Conservation (phyloP, 2,113 vertebrate genomes). For the Prunella fulvescens region DNA sequence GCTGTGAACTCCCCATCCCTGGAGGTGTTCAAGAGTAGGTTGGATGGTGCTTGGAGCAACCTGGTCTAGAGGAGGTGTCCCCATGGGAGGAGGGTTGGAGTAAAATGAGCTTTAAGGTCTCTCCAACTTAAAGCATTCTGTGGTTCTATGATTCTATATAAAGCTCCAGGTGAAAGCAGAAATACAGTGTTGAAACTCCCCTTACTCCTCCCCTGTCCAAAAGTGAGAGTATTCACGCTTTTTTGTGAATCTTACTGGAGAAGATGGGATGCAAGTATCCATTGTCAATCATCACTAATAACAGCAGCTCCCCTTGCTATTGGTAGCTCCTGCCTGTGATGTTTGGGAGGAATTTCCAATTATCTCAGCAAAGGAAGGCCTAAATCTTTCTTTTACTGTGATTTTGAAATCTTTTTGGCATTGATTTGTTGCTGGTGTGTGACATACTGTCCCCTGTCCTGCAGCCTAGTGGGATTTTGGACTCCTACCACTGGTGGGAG, state of each 20-base stretch:
- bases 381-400: neutral
- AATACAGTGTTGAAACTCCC: neutral
- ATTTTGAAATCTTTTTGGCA: neutral
- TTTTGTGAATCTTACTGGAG: neutral
- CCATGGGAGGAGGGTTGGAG: neutral
- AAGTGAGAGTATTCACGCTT: neutral
- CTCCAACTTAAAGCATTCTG: neutral
- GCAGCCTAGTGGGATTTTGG: neutral
- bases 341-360: neutral
- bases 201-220: neutral
- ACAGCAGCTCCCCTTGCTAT: neutral
- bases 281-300: neutral
- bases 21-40: neutral
- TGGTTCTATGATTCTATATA: neutral
- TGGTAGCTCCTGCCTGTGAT: accelerated
- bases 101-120: neutral
- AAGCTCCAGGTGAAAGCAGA: neutral
- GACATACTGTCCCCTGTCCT: neutral
- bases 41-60: neutral
- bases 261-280: neutral
- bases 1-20: neutral
- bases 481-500: neutral
- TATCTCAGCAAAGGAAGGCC: neutral
- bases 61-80: neutral
- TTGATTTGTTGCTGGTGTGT: neutral